These are phyloP conservation scores for Zonitis immaculata DNA, from an alignment of 2,888 invertebrate genomes.

Conservation along the genomic window DNA sequence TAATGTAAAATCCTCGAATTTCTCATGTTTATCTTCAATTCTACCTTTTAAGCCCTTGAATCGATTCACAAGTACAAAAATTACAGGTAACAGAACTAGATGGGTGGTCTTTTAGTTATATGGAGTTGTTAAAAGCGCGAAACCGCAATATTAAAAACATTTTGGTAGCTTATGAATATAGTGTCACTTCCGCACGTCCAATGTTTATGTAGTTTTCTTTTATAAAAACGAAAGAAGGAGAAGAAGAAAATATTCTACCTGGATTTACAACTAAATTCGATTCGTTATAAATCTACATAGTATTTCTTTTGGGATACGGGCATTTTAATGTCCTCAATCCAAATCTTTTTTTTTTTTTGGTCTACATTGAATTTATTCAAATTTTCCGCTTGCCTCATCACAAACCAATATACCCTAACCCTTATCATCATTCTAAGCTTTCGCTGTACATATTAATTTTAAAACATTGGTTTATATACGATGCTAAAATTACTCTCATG, in stretches of 20 bases:
- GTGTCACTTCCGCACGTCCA: constrained; percentile 19
- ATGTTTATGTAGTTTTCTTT: too few relatives aligned
- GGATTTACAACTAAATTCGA: too few relatives aligned
- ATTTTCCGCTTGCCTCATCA: neutral
- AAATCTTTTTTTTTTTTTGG: too few relatives aligned
- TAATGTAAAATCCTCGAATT: too few relatives aligned
- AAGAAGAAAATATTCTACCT: too few relatives aligned
- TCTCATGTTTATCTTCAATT: neutral
- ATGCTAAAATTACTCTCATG: neutral
- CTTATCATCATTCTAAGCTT: neutral
- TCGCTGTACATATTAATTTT: neutral
- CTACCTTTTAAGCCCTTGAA: neutral
- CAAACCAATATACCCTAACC: neutral
- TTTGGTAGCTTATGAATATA: constrained; percentile 6
- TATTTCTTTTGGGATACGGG: too few relatives aligned
- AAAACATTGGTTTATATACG: too few relatives aligned
- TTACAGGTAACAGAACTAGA: constrained; percentile 11
- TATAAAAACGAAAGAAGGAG: too few relatives aligned
- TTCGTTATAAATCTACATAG: too few relatives aligned
- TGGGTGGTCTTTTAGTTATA: constrained; percentile 13
- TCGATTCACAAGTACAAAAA: constrained; percentile 6
- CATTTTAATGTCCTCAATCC: too few relatives aligned
- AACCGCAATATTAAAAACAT: constrained; percentile 14
- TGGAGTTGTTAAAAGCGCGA: constrained; percentile 13
- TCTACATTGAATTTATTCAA: neutral